These are phyloP conservation scores for Carcina quercana DNA, from an alignment of 2,888 invertebrate species.

Conservation along the genomic window DNA sequence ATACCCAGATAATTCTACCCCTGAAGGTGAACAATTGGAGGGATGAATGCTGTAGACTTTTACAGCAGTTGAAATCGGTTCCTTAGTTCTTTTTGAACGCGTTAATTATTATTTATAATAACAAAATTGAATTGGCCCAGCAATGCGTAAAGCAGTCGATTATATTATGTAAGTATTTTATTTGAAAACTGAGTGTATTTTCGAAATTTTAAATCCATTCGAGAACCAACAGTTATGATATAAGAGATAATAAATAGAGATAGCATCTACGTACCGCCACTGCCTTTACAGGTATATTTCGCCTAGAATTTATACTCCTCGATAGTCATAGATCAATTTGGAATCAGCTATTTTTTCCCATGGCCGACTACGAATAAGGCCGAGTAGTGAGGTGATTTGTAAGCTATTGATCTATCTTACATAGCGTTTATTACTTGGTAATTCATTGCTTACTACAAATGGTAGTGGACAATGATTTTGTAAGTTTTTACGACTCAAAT, in stretches of 20 bases:
- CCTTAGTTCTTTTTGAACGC: too few relatives aligned
- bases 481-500: too few relatives aligned
- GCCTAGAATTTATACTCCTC: slow-evolving; percentile 27
- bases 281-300: slow-evolving; percentile 24
- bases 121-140: too few relatives aligned
- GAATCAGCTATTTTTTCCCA: slow-evolving; percentile 20
- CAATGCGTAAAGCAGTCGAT: too few relatives aligned
- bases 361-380: slow-evolving; percentile 16
- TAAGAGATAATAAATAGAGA: slow-evolving; percentile 11
- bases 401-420: slow-evolving; percentile 23
- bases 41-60: too few relatives aligned
- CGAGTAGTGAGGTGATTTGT: slow-evolving; percentile 20
- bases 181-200: too few relatives aligned
- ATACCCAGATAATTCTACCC: too few relatives aligned
- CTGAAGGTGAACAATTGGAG: too few relatives aligned
- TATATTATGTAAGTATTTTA: too few relatives aligned
- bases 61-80: too few relatives aligned
- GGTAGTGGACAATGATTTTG: too few relatives aligned
- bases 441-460: slow-evolving; percentile 4
- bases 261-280: slow-evolving; percentile 12
- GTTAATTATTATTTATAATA: too few relatives aligned
- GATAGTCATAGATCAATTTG: slow-evolving; percentile 17
- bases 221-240: background rate
- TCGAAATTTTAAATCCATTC: slow-evolving; percentile 1
- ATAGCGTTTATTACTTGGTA: slow-evolving; percentile 10